Evolutionary conservation across 2,888 invertebrate species (phyloP).

Genomic region (Labia minor): DNA sequence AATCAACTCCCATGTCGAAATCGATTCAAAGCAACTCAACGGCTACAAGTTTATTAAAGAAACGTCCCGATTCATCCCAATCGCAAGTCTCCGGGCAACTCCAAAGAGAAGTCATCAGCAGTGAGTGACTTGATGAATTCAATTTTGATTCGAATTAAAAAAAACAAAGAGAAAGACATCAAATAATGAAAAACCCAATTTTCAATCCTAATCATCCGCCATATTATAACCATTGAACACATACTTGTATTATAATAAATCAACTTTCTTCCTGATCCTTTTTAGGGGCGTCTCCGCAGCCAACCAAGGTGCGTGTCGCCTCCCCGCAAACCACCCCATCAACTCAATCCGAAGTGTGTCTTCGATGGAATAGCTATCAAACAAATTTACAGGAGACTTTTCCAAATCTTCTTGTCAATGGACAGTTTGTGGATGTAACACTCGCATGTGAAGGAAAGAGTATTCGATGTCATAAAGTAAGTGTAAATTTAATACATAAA

Average conservation of each 20-base stretch:
- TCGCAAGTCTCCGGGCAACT: neutral
- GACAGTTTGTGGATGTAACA: conserved; percentile 80
- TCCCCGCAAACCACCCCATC: conserved; percentile 15
- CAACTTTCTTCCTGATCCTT: no score
- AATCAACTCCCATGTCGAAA: neutral
- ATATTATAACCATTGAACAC: no score
- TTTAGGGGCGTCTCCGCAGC: conserved; percentile 19
- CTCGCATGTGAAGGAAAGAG: conserved; percentile 78
- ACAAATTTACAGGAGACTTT: conserved; percentile 68
- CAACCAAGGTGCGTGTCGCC: conserved; percentile 20
- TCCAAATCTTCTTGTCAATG: conserved; percentile 60
- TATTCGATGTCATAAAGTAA: conserved; percentile 69
- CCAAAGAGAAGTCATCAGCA: neutral
- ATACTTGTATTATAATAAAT: no score
- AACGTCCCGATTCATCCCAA: neutral
- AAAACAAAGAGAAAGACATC: no score
- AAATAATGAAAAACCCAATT: no score
- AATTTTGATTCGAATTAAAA: no score
- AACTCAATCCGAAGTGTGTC: conserved; percentile 37
- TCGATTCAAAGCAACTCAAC: neutral
- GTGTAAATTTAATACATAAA: neutral
- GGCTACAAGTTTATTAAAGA: neutral
- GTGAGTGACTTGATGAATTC: no score
- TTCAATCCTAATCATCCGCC: no score
- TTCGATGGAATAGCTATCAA: conserved; percentile 74